phyloP scores from a whole-genome alignment of 2,797 vertebrate species.

The Phalloptychus januarius region DNA sequence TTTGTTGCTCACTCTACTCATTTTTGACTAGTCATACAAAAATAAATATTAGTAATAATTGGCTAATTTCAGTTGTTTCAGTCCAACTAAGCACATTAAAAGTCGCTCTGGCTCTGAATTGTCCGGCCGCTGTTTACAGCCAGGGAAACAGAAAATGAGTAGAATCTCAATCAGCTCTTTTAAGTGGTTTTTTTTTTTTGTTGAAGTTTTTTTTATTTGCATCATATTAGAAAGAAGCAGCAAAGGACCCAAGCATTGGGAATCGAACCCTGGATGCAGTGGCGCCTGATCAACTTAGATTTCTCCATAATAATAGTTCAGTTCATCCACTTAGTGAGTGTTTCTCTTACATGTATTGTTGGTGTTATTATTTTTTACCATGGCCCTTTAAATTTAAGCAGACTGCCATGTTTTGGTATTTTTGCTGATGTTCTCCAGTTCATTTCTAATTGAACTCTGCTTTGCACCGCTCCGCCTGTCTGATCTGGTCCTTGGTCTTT shows the following conservation, averaged over 20 bases:
- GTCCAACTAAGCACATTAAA: not conserved
- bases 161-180: conserved; percentile 1
- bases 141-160: not conserved
- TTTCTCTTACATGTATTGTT: not conserved
- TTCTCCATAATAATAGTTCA: not conserved
- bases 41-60: not conserved
- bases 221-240: not conserved
- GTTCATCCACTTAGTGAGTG: not conserved
- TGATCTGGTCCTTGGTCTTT: not conserved
- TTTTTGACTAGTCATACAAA: not conserved
- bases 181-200: not conserved
- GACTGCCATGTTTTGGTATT: not conserved
- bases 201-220: not conserved
- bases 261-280: not conserved
- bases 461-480: not conserved
- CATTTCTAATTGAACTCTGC: not conserved
- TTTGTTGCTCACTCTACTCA: no score
- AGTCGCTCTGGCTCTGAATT: not conserved
- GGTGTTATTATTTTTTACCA: not conserved
- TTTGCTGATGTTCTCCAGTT: not conserved
- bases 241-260: not conserved
- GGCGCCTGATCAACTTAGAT: not conserved
- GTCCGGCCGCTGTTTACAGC: not conserved
- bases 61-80: not conserved
- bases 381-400: not conserved